A percentile compares a stretch with the other conserved stretches of the same genome.
Conservation (phyloP, 2,888 invertebrate genomes). For the Sesia bembeciformis region DNA sequence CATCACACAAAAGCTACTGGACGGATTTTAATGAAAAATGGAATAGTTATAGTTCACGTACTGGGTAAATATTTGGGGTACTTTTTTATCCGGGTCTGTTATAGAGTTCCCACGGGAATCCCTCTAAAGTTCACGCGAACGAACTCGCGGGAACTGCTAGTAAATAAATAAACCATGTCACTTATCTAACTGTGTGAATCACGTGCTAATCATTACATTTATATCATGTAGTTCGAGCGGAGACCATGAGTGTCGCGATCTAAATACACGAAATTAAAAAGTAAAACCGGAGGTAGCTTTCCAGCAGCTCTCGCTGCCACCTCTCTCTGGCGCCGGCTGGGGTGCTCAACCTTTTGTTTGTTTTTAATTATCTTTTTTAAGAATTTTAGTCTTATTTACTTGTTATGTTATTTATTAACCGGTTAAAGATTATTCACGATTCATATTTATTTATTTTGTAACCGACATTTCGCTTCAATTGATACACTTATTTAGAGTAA, state of each 20-base stretch:
- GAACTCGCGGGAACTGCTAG: neutral
- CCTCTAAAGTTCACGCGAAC: neutral
- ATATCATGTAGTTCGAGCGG: conserved; percentile 6
- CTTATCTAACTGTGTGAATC: conserved; percentile 16
- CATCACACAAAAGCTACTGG: too few relatives aligned
- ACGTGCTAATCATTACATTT: conserved; percentile 17
- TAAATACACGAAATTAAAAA: conserved; percentile 53
- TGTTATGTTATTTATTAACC: neutral
- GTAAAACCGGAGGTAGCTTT: conserved; percentile 54
- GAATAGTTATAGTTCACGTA: too few relatives aligned
- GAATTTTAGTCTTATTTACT: too few relatives aligned
- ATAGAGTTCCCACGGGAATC: too few relatives aligned
- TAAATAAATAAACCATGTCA: neutral
- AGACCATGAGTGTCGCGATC: conserved; percentile 13
- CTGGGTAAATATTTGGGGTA: neutral
- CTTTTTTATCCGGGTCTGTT: neutral
- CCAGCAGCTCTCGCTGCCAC: conserved; percentile 44
- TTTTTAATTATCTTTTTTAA: neutral
- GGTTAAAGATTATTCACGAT: neutral
- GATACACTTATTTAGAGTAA: too few relatives aligned
- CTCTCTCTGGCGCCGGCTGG: conserved; percentile 44
- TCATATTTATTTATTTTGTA: neutral
- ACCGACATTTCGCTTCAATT: too few relatives aligned
- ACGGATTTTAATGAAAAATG: too few relatives aligned
- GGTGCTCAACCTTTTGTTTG: conserved; percentile 28